Percentiles rank a stretch among this genome's conserved stretches.
Evolutionary conservation across 2,113 vertebrate genomes (phyloP).

Genomic region (Grammomys dolichurus): DNA sequence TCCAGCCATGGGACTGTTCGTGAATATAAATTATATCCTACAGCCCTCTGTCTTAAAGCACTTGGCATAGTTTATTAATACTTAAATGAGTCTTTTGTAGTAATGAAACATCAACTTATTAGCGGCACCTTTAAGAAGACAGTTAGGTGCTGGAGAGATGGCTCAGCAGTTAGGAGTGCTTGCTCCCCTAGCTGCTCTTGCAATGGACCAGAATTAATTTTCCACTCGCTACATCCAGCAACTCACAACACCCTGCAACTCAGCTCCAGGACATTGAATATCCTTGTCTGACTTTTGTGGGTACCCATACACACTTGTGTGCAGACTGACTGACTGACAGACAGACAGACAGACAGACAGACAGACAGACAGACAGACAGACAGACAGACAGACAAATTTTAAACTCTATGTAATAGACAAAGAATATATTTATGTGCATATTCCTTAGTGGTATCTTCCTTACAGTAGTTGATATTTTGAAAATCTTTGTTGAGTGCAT

Average conservation of each 20-base stretch:
- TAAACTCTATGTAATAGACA: not conserved
- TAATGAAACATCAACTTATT: constrained; percentile 29
- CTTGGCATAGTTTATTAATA: not conserved
- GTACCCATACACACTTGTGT: not conserved
- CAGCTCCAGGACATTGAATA: not conserved
- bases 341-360: not conserved
- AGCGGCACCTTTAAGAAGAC: not conserved
- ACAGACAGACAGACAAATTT: not conserved
- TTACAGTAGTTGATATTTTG: not conserved
- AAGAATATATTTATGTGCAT: not conserved
- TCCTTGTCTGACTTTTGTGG: not conserved
- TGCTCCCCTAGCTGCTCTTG: not conserved
- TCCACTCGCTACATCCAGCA: not conserved
- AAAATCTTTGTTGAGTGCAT: not conserved
- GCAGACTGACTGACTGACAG: not conserved
- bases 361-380: not conserved
- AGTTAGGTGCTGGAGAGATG: not conserved
- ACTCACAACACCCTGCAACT: not conserved
- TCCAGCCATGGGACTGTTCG: not conserved
- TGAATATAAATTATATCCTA: not conserved
- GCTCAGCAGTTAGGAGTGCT: not conserved
- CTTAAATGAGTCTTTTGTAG: not conserved
- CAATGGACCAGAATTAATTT: not conserved
- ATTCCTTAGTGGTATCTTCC: not conserved
- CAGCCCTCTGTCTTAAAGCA: not conserved